phyloP scores from a whole-genome alignment of 53 echinoderm and acorn worm species.

The Paracentrotus lividus region DNA sequence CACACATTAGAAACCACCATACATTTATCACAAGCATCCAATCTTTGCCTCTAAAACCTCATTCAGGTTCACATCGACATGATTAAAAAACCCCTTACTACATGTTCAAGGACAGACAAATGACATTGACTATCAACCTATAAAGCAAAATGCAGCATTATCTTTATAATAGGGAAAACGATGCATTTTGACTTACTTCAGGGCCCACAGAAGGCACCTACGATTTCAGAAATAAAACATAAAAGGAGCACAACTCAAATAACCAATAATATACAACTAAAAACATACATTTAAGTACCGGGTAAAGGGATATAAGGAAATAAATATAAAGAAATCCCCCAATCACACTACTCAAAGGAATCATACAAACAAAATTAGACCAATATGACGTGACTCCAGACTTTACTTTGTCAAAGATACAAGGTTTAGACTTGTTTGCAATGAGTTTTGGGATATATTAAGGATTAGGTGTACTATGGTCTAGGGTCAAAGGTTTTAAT shows the following conservation, averaged over 20 bases:
- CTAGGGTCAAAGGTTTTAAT: too few species aligned
- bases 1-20: too few species aligned
- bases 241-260: conserved; percentile 46
- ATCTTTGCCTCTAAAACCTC: too few species aligned
- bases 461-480: too few species aligned
- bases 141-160: conserved; percentile 48
- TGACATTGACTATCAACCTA: conserved; percentile 23
- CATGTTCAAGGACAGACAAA: too few species aligned
- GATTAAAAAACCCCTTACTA: too few species aligned
- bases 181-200: conserved; percentile 62
- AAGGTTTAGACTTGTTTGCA: too few species aligned
- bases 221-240: conserved; percentile 15
- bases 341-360: background rate
- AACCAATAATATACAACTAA: too few species aligned
- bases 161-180: background rate
- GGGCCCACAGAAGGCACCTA: conserved; percentile 25
- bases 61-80: too few species aligned
- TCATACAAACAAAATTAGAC: background rate
- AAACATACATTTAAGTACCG: background rate
- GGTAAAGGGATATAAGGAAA: background rate
- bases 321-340: background rate
- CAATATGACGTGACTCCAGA: background rate
- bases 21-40: too few species aligned
- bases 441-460: too few species aligned
- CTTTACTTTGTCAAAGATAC: too few species aligned